These are phyloP conservation scores for Acleris holmiana DNA, from an alignment of 2,888 invertebrate genomes.

Conservation along the genomic window DNA sequence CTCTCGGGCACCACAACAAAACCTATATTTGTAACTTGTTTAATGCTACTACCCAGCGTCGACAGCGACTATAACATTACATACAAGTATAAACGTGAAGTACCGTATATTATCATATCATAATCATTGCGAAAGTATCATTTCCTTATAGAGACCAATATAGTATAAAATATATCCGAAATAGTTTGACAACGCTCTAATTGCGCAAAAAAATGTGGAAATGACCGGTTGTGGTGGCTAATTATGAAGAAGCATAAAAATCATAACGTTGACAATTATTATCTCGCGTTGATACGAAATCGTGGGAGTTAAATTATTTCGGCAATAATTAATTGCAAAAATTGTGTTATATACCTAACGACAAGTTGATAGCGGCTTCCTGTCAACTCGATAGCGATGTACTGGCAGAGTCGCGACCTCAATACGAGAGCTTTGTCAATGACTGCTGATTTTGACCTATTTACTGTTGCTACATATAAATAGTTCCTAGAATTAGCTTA, in stretches of 20 bases:
- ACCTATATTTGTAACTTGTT: conserved; percentile 36
- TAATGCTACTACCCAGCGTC: conserved; percentile 40
- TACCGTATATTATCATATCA: neutral
- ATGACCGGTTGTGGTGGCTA: neutral
- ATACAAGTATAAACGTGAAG: neutral
- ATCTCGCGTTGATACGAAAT: conserved; percentile 53
- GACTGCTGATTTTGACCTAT: conserved; percentile 81
- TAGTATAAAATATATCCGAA: too few species aligned
- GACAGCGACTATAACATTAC: conserved; percentile 22
- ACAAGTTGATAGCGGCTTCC: conserved; percentile 80
- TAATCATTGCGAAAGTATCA: too few species aligned
- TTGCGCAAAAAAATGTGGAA: too few species aligned
- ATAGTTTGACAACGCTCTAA: too few species aligned
- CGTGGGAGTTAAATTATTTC: conserved; percentile 79
- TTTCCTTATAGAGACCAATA: too few species aligned
- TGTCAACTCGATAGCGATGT: conserved; percentile 71
- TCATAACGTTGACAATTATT: conserved; percentile 10
- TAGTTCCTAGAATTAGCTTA: conserved; percentile 4
- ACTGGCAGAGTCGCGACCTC: conserved; percentile 74
- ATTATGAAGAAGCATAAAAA: neutral
- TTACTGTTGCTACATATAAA: conserved; percentile 38
- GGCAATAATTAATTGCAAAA: conserved; percentile 81
- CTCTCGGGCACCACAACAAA: conserved; percentile 49
- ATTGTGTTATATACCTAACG: conserved; percentile 78
- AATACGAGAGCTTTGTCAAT: conserved; percentile 76